Evolutionary conservation across 1,140 invertebrate species (phyloP), one percentile per base, ranked within the genome.

Genomic region (Maconellicoccus hirsutus): DNA sequence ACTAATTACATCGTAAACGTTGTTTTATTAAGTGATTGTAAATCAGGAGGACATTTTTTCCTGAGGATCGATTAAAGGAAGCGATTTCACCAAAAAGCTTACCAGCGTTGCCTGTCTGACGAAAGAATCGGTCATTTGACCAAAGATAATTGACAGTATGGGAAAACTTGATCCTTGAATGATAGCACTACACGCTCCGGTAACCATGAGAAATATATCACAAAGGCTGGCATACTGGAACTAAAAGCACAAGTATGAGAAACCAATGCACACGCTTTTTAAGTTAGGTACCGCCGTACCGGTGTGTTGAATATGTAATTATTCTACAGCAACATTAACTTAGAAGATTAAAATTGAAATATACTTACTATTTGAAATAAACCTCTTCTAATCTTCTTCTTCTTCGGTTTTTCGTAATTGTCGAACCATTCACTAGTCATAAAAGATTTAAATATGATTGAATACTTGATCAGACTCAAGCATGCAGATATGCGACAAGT

Each of bases 91-190:
- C 29, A 16, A 19, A 52, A 52, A 38, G 25, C 27, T 38, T 59
- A 71, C 8, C 23, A 52, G 52, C 25, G 59, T 22, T 61, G 72
- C 69, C 70, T 72, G 72, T 29, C 39, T 66, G 33, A 75, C 70
- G 69, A 76, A 76, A 19, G 72, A 71, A 42, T 76, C 74, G 16
- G 87, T 83, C 70, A 90, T 79, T 71, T 83, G 80, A 1, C 88
- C 86, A 76, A 89, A 88, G n/a, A 90, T 80, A 8, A 87, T 78
- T 63, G 86, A 87, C 75, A 90, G 86, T 7, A 86, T 74, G 0
- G 88, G 88, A 39, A 86, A 84, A 27, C 84, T 82, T 10, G 83
- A 77, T 8, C 87, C 87, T 21, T 86, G 84, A 52, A 82, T 77
- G 0, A 85, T 73, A 0, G 86, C 82, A 69, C 80, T 83, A 70